phyloP scores from a whole-genome alignment of 2,797 vertebrate species.

The Ctenosaura bakeri region DNA sequence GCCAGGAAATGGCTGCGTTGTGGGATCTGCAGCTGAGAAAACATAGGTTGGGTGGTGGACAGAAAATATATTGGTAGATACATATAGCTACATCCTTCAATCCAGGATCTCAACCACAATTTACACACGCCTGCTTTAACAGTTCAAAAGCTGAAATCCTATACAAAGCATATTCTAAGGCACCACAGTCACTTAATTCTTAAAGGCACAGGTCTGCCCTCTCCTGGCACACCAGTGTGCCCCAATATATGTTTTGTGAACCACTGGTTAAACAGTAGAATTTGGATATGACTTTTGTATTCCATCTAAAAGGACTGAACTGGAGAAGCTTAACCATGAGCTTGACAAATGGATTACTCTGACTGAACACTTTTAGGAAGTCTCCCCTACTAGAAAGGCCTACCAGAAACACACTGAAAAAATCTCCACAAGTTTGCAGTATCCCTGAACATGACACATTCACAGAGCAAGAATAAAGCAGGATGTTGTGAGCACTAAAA shows the following conservation, averaged over 20 bases:
- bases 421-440: conserved; percentile 4
- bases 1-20: no score
- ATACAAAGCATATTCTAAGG: background rate
- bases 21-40: no score
- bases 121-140: no score
- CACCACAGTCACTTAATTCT: background rate
- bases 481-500: conserved; percentile 29
- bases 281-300: background rate
- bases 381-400: background rate
- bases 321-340: background rate
- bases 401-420: background rate
- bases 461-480: conserved; percentile 12
- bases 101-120: no score
- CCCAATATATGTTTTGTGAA: background rate
- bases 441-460: background rate
- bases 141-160: no score
- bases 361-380: background rate
- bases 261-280: background rate
- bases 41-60: no score
- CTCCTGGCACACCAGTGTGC: background rate
- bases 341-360: background rate
- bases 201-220: background rate
- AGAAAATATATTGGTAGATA: no score
- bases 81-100: no score
- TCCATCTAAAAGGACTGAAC: background rate